These are phyloP conservation scores for Platyrinchus mystaceus DNA, from an alignment of 2,797 vertebrate genomes.

Conservation along the genomic window DNA sequence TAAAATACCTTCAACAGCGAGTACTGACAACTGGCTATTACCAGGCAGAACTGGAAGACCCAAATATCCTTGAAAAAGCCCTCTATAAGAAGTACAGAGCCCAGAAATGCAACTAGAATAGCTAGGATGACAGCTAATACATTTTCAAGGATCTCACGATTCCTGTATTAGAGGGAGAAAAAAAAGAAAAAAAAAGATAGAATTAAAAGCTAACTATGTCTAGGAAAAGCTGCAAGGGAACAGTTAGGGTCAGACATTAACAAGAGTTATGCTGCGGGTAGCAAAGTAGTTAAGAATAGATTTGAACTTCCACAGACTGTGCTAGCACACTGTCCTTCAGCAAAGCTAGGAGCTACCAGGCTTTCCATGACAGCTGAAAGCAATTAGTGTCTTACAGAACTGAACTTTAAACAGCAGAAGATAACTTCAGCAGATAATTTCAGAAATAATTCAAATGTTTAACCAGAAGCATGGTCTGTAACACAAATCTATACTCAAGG, in stretches of 20 bases:
- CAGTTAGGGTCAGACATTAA: background rate
- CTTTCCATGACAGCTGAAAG: background rate
- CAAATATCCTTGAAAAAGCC: constrained; percentile 98
- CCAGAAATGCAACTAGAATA: constrained; percentile 96
- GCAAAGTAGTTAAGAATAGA: background rate
- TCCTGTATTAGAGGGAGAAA: constrained; percentile 76
- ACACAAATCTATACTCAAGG: background rate
- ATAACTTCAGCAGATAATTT: background rate
- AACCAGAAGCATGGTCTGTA: background rate
- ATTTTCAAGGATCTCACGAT: constrained; percentile 96
- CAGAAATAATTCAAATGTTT: background rate
- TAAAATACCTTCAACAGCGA: constrained; percentile 91
- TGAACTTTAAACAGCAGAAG: background rate
- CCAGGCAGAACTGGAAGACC: constrained; percentile 99
- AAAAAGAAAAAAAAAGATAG: background rate
- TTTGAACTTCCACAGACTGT: background rate
- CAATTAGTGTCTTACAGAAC: background rate
- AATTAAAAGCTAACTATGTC: background rate
- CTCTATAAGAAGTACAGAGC: constrained; percentile 92
- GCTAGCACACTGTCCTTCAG: background rate
- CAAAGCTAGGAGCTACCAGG: background rate
- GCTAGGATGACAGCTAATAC: constrained; percentile 91
- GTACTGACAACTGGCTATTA: constrained; percentile 98
- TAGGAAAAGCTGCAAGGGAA: background rate
- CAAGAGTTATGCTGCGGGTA: background rate